Percentiles rank a stretch among this genome's conserved stretches.
Conservation (phyloP, 2,113 vertebrate species). For the Athene cunicularia region DNA sequence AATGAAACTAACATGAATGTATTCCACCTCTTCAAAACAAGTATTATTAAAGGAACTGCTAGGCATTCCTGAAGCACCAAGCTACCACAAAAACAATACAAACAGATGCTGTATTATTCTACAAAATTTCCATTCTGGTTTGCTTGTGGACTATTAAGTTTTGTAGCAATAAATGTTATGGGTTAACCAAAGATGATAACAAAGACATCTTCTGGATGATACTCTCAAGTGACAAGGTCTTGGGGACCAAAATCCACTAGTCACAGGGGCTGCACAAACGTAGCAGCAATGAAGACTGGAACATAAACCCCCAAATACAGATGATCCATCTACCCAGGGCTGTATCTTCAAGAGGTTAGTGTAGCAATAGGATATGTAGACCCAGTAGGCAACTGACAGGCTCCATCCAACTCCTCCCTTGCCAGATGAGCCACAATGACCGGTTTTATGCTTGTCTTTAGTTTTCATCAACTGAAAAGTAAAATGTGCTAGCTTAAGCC, state of each 20-base stretch:
- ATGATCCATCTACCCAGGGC: not conserved
- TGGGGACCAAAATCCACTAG: not conserved
- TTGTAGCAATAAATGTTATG: rapidly evolving
- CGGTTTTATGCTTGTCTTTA: not conserved
- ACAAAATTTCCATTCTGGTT: not conserved
- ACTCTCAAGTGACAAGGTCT: not conserved
- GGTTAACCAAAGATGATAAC: not conserved
- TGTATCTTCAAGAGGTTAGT: not conserved
- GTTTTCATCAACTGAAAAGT: not conserved
- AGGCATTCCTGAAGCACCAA: constrained; percentile 36
- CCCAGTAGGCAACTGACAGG: not conserved
- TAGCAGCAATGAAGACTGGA: not conserved
- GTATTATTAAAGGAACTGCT: constrained; percentile 54
- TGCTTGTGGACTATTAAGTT: not conserved
- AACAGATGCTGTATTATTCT: not conserved
- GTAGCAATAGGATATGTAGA: not conserved
- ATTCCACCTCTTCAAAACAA: constrained; percentile 33
- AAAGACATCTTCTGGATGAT: not conserved
- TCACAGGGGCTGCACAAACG: not conserved
- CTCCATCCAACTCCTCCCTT: not conserved
- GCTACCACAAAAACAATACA: not conserved
- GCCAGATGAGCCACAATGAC: not conserved
- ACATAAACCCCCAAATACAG: not conserved
- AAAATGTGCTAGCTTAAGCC: not conserved
- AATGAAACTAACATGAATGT: constrained; percentile 50